phyloP scores from a whole-genome alignment of 2,888 invertebrate species.

The Phengaris alcon region DNA sequence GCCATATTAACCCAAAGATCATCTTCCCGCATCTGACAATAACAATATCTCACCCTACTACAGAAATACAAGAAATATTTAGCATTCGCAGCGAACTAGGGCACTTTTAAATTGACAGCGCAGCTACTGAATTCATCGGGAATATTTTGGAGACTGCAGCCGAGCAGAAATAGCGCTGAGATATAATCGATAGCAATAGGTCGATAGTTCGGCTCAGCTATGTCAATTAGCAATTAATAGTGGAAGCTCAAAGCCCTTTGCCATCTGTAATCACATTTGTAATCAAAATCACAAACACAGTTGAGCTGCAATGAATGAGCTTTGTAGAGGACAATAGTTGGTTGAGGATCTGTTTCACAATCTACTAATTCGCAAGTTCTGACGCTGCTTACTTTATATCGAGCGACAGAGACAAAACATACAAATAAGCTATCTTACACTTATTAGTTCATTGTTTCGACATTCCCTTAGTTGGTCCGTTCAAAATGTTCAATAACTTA shows the following conservation, averaged over 20 bases:
- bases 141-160: constrained; percentile 18
- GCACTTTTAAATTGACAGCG: not conserved
- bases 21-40: too few species aligned
- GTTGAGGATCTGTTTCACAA: too few species aligned
- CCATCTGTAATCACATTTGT: not conserved
- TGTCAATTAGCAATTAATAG: constrained; percentile 11
- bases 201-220: constrained; percentile 1
- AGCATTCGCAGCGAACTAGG: not conserved
- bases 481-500: too few species aligned
- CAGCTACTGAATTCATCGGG: not conserved
- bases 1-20: too few species aligned
- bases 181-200: constrained; percentile 15
- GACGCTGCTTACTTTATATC: too few species aligned
- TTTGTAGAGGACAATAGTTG: too few species aligned
- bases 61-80: not conserved
- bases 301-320: too few species aligned
- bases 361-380: too few species aligned
- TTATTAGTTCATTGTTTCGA: too few species aligned
- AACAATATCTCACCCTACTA: not conserved
- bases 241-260: not conserved
- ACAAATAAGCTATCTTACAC: too few species aligned
- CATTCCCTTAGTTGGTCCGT: too few species aligned
- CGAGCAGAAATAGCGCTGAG: not conserved
- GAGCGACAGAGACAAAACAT: too few species aligned
- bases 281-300: not conserved